Evolutionary conservation across 2,888 invertebrate genomes (phyloP).

Genomic region (Drosophila buzzatii): DNA sequence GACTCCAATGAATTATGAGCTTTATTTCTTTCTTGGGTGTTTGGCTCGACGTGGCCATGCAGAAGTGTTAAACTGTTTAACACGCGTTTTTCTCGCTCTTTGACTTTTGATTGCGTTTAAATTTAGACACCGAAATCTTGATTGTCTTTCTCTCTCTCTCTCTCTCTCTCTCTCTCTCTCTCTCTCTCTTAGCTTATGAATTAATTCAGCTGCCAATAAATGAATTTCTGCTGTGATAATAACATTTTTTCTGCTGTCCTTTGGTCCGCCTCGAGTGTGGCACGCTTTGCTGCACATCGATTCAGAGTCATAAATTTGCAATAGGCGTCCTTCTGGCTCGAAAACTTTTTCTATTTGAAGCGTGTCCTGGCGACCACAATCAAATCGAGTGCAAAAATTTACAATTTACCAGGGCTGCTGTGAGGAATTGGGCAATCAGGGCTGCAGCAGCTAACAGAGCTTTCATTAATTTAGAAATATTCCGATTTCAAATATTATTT

Average conservation of each 20-base stretch:
- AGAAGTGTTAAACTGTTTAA: slow-evolving; percentile 81
- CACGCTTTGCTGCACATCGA: slow-evolving; percentile 77
- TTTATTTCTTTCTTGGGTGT: slow-evolving; percentile 49
- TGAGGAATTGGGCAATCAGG: slow-evolving; percentile 13
- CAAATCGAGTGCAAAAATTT: slow-evolving; percentile 57
- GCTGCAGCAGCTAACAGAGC: slow-evolving; percentile 9
- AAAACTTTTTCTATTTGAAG: slow-evolving; percentile 72
- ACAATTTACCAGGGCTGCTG: slow-evolving; percentile 37
- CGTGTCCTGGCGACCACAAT: slow-evolving; percentile 58
- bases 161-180: not conserved
- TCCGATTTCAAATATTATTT: no score
- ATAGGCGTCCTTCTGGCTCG: slow-evolving; percentile 70
- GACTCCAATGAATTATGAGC: slow-evolving; percentile 70
- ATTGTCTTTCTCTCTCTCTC: not conserved
- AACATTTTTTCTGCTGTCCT: slow-evolving; percentile 3
- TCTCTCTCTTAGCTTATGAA: not conserved
- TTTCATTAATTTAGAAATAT: no score
- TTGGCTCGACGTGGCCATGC: slow-evolving; percentile 63
- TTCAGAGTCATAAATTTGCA: slow-evolving; percentile 75
- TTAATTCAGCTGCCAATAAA: slow-evolving; percentile 33
- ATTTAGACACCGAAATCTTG: slow-evolving; percentile 5
- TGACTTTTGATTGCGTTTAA: slow-evolving; percentile 36
- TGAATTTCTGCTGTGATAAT: slow-evolving; percentile 34
- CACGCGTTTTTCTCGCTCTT: slow-evolving; percentile 63
- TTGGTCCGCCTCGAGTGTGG: slow-evolving; percentile 27